Conservation (phyloP, 2,113 vertebrate genomes). For the Oenanthe oenanthe region DNA sequence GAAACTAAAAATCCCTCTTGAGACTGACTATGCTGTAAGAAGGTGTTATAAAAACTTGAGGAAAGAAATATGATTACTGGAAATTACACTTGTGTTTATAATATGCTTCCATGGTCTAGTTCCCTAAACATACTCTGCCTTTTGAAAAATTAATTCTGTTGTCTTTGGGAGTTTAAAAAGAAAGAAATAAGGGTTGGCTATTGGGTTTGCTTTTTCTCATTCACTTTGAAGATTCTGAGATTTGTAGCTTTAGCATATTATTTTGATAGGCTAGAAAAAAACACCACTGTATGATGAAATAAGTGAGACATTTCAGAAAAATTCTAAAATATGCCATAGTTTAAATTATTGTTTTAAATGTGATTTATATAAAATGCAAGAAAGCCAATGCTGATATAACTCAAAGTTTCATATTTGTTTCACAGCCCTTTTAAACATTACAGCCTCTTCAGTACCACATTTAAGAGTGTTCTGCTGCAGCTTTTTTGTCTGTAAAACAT, state of each 20-base stretch:
- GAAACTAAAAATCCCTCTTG: neutral
- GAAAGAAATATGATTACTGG: neutral
- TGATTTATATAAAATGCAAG: neutral
- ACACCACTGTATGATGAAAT: neutral
- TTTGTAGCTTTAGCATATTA: neutral
- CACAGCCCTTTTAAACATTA: neutral
- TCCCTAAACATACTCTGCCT: neutral
- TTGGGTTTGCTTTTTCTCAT: neutral
- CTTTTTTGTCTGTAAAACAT: neutral
- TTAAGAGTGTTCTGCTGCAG: neutral
- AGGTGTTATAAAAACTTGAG: neutral
- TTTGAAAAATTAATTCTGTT: neutral
- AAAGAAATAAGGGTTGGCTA: neutral
- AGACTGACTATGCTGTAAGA: neutral
- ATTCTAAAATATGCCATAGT: neutral
- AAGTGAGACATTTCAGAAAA: neutral
- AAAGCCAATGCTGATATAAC: neutral
- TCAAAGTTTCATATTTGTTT: neutral
- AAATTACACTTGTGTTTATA: neutral
- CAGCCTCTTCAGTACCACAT: neutral
- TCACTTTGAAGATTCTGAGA: neutral
- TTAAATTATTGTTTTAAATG: neutral
- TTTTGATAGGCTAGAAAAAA: neutral
- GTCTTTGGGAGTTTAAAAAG: neutral
- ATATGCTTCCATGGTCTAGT: neutral